Base-by-base conservation (phyloP, 2,797 vertebrate species). In the Rhinichthys osculus region DNA sequence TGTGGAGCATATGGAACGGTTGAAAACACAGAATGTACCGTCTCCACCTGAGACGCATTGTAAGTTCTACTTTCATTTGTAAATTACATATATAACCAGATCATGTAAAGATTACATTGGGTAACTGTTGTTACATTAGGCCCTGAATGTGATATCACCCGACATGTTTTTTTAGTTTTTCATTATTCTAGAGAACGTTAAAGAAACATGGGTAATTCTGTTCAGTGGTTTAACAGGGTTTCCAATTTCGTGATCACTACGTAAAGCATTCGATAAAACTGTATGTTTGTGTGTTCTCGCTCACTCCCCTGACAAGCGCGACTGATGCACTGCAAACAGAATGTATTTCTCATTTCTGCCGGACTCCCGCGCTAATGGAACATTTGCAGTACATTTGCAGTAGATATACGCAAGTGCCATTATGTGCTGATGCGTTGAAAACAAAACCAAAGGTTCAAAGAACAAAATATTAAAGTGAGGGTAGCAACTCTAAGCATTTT, bases 1-100 rank as follows among this genome's bases (percentile, higher is more conserved):
- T 0, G 95, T 98, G 69, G 97, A 99, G 84, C 97, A 99, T 84
- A 97, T 99, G 97, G 97, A 98, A 88, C 95, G 95, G 47, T 95
- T 97, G 89, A 99, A 97, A 93, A 92, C 95, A 64, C 97, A 97
- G 85, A 96, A 97, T 81, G 93, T 91, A 84, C 94, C 93, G 27
- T 92, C 94, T 59, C 95, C 95, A 74, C 92, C 95, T 72, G 96
- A 95, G 88, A 95, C 95, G 88, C 93, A 91, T 1, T 92, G 97
- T 95, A 93, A 96, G 94, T 92, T 44, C 14, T 23, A 10, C 2
- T 70, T 79, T 52, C 13, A 23, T 5, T 85, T 54, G 23, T 50
- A 13, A 82, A 23, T 5, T 5, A 6, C 9, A 40, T 23, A 40
- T 59, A 78, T 78, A 59, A 57, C 17, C 50, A 52, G 17, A 19